phyloP scores from a whole-genome alignment of 2,888 invertebrate species.

The Hyposoter dolosus region DNA sequence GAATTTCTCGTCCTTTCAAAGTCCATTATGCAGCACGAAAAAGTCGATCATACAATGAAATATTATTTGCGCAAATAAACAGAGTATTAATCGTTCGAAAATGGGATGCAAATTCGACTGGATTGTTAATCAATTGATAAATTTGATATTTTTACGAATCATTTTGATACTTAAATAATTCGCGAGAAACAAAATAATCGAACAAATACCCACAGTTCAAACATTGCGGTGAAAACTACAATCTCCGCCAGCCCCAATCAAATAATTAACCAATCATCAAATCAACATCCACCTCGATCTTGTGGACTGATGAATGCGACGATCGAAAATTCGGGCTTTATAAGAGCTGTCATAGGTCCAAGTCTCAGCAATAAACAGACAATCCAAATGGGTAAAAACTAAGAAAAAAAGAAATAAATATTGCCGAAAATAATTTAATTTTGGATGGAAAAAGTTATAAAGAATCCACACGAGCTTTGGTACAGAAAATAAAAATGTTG shows the following conservation, averaged over 20 bases:
- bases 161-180: neutral
- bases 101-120: neutral
- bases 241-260: neutral
- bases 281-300: neutral
- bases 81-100: neutral
- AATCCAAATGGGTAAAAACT: neutral
- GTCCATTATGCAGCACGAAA: neutral
- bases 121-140: neutral
- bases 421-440: neutral
- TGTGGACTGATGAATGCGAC: neutral
- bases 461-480: neutral
- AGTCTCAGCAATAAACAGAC: neutral
- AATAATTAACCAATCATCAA: too few relatives aligned
- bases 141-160: neutral
- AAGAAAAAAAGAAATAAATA: neutral
- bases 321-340: neutral
- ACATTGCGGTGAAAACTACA: neutral
- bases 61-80: conserved; percentile 2
- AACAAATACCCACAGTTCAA: neutral
- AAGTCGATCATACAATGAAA: neutral
- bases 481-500: neutral
- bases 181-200: neutral
- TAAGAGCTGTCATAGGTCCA: neutral
- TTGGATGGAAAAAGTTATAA: neutral
- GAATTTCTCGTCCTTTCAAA: neutral